phyloP scores from a whole-genome alignment of 1,140 invertebrate species.

The Eufriesea mexicana region DNA sequence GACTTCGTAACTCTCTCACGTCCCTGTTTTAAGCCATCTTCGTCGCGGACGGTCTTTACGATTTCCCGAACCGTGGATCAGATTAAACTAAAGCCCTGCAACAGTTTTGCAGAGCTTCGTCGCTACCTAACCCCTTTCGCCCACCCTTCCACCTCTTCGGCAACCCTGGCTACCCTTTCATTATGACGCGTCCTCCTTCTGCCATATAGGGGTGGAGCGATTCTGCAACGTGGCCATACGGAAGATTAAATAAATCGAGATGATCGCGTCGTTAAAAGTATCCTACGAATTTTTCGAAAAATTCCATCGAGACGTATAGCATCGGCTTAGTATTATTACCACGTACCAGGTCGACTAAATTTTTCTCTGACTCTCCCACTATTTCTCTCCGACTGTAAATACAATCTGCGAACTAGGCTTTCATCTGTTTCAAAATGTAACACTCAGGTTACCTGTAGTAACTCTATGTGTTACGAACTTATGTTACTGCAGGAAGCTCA shows the following conservation, averaged over 20 bases:
- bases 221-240: not conserved
- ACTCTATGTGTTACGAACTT: too few species aligned
- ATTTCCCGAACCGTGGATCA: constrained; percentile 60
- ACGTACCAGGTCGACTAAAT: too few species aligned
- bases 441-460: too few species aligned
- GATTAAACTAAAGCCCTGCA: constrained; percentile 62
- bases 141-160: too few species aligned
- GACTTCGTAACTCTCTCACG: constrained; percentile 66
- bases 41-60: constrained; percentile 59
- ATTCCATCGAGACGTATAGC: too few species aligned
- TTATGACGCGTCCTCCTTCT: not conserved
- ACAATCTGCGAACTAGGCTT: too few species aligned
- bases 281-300: too few species aligned
- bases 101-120: constrained; percentile 54
- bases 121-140: not conserved
- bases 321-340: too few species aligned
- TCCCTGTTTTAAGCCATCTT: constrained; percentile 64
- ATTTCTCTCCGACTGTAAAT: too few species aligned
- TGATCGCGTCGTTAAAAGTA: constrained; percentile 9
- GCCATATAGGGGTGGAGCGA: not conserved
- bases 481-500: too few species aligned
- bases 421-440: too few species aligned
- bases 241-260: constrained; percentile 27
- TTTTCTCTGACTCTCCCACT: too few species aligned
- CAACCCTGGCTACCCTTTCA: not conserved